These are phyloP conservation scores for Hybognathus amarus DNA, from an alignment of 2,797 vertebrate genomes.

Conservation along the genomic window DNA sequence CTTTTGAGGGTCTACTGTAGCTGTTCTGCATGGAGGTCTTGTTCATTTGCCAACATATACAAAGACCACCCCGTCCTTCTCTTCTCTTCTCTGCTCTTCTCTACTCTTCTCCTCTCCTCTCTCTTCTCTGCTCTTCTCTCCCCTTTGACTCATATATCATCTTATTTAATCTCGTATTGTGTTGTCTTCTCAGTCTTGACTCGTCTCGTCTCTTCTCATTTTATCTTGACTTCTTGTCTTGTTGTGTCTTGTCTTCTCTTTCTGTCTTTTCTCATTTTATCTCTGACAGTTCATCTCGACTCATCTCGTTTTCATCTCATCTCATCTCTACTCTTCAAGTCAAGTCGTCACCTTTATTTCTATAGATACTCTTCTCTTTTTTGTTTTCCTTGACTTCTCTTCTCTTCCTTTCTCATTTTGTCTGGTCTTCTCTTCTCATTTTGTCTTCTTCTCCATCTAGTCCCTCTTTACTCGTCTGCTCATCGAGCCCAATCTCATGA, in stretches of 20 bases:
- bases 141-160: too few species aligned
- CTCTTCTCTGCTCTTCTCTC: too few species aligned
- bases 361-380: neutral
- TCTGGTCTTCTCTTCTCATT: neutral
- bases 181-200: neutral
- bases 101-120: too few species aligned
- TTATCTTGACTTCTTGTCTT: neutral
- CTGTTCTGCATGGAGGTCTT: slow-evolving; percentile 65
- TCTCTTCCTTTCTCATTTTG: neutral
- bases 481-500: too few species aligned
- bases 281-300: too few species aligned
- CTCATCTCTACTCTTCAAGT: too few species aligned
- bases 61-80: slow-evolving; percentile 56
- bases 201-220: neutral
- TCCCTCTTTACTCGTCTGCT: neutral
- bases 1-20: slow-evolving; percentile 60
- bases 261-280: too few species aligned
- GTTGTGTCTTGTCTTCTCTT: too few species aligned
- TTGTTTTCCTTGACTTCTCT: neutral
- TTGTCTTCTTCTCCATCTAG: neutral
- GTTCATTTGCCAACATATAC: slow-evolving; percentile 67
- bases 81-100: too few species aligned
- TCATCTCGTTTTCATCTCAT: too few species aligned
- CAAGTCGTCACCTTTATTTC: too few species aligned
- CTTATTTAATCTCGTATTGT: neutral